Evolutionary conservation across 2,888 invertebrate species (phyloP).

Genomic region (Epistrophella euchroma): DNA sequence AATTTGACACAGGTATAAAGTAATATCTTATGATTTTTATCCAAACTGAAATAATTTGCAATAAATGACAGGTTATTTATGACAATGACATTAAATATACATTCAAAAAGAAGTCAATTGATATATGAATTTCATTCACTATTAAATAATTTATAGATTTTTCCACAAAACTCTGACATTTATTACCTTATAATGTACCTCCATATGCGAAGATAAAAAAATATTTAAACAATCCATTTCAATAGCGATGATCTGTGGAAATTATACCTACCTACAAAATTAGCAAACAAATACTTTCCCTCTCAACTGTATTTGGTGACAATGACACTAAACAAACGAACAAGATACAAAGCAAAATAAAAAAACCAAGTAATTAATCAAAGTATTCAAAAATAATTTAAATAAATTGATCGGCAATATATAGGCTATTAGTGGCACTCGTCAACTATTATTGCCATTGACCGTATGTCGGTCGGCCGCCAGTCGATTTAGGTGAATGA

Average conservation of each 20-base stretch:
- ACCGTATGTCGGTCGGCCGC: background rate
- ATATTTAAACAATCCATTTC: background rate
- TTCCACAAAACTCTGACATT: background rate
- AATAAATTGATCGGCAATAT: conserved; percentile 2
- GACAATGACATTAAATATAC: background rate
- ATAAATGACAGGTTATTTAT: background rate
- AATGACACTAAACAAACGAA: background rate
- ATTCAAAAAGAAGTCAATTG: background rate
- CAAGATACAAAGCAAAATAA: background rate
- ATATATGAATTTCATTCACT: background rate
- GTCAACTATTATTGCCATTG: conserved; percentile 7
- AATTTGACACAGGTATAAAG: no score
- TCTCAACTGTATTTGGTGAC: conserved; percentile 2
- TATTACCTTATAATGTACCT: background rate
- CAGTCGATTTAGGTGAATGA: conserved; percentile 5
- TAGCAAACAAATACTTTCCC: background rate
- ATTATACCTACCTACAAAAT: background rate
- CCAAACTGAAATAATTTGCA: no score
- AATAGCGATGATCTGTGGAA: background rate
- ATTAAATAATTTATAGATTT: background rate
- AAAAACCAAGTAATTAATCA: conserved; percentile 1
- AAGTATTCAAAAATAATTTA: background rate
- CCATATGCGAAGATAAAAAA: no score
- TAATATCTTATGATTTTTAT: no score
- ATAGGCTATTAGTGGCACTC: conserved; percentile 5